A percentile compares a stretch with the other conserved stretches of the same genome.
Conservation (phyloP, 64 coral and sea anemone species). For the Catalaphyllia jardinei region DNA sequence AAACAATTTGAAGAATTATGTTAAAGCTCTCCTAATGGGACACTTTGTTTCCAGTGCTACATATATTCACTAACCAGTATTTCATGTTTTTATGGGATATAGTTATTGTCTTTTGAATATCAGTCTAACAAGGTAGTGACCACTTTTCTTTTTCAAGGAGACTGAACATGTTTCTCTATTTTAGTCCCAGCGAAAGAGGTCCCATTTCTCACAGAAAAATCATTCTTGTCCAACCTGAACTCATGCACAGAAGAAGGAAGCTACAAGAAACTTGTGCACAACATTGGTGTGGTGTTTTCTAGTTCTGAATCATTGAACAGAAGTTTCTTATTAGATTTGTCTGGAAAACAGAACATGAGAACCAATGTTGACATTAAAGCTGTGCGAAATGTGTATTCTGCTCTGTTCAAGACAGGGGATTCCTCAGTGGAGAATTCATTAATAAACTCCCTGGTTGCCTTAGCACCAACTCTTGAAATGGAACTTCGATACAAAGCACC, state of each 20-base stretch:
- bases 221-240: slow-evolving; percentile 55
- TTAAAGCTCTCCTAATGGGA: too few relatives aligned
- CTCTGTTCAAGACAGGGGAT: slow-evolving; percentile 73
- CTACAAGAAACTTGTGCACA: slow-evolving; percentile 86
- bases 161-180: neutral
- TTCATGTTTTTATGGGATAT: too few relatives aligned
- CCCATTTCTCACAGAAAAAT: slow-evolving; percentile 74
- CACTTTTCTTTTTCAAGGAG: too few relatives aligned
- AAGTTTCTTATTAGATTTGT: slow-evolving; percentile 78
- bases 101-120: too few relatives aligned
- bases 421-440: slow-evolving; percentile 90
- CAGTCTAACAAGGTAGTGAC: too few relatives aligned
- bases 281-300: slow-evolving; percentile 90
- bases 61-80: too few relatives aligned
- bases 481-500: slow-evolving; percentile 51
- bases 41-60: too few relatives aligned
- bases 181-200: slow-evolving; percentile 56
- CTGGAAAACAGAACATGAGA: slow-evolving; percentile 14
- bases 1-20: too few relatives aligned
- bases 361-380: slow-evolving; percentile 91
- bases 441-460: slow-evolving; percentile 76
- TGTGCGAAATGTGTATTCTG: slow-evolving; percentile 65
- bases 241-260: slow-evolving; percentile 62
- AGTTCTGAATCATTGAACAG: slow-evolving; percentile 82
- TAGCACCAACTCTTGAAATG: slow-evolving; percentile 81